Evolutionary conservation across 2,113 vertebrate species (phyloP), one percentile per base, ranked within the genome.

Genomic region (Parus major): DNA sequence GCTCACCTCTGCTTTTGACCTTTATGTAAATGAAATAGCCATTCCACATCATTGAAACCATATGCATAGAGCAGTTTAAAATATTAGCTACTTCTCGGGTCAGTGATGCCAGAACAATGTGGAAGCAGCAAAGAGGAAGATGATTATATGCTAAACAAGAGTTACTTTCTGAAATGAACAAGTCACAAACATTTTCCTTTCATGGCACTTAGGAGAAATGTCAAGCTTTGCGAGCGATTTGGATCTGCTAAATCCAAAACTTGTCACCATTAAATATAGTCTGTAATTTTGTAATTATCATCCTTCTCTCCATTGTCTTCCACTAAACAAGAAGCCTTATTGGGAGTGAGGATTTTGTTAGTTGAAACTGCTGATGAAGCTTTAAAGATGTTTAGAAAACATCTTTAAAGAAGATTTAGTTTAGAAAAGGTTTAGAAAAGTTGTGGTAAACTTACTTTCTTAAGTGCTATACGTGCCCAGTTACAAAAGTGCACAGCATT

Each of bases 71-170:
- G 66, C 77, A 49, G 25, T 73, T 94, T 66, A 69, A 93, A 86
- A 59, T 86, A 88, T 10, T 60, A 56, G 59, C 53, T 91, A 41
- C 56, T 52, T 71, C 61, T 86, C 44, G 11, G 91, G 46, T 60
- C 86, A 86, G n/a, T 56, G 66, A 75, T 65, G 31, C 63, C 90
- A 77, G 90, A 91, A 73, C 85, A 94, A 91, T 33, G 73, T 60
- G 64, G 66, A 27, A 47, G 57, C 41, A 76, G 73, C 44, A 82
- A 85, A 95, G 63, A 71, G 82, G 76, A 65, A 72, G 49, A 72
- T 85, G 60, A 93, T 91, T 92, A 85, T 92, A 85, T 92, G 88
- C 47, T 85, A 89, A 91, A 27, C 56, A 77, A 82, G 63, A 83
- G 15, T 80, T 90, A 77, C 57, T 36, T 88, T 76, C 81, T 92